Conservation (phyloP, 1,140 invertebrate genomes). For the Cepaea nemoralis region DNA sequence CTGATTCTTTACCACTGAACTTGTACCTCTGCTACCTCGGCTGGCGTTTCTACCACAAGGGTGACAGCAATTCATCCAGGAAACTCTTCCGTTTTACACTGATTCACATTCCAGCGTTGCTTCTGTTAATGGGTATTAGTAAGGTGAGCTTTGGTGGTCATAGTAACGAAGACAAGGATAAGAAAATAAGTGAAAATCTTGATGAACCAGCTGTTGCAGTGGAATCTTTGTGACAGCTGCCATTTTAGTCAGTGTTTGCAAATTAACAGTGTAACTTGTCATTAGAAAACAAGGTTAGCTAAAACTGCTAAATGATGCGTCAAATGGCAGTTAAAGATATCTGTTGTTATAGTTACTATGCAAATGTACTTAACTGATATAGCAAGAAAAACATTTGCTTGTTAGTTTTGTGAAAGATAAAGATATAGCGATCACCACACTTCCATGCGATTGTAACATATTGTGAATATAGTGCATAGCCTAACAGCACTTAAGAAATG, state of each 20-base stretch:
- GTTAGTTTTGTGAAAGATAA: no score
- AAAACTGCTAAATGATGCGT: no score
- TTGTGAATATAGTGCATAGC: no score
- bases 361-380: no score
- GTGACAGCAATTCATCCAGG: constrained; percentile 89
- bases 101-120: constrained; percentile 89
- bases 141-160: constrained; percentile 52
- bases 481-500: no score
- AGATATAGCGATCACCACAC: no score
- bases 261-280: neutral
- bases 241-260: neutral
- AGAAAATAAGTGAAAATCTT: neutral
- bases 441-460: no score
- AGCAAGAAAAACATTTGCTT: no score
- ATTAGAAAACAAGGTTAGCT: no score
- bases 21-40: constrained; percentile 89
- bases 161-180: constrained; percentile 19
- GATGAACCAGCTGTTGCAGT: neutral
- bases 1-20: constrained; percentile 92
- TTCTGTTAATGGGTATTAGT: constrained; percentile 73
- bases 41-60: constrained; percentile 90
- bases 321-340: no score
- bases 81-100: constrained; percentile 94
- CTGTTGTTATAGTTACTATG: no score
- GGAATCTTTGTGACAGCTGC: neutral